phyloP scores from a whole-genome alignment of 2,888 invertebrate species.

The Cantharis flavilabris region DNA sequence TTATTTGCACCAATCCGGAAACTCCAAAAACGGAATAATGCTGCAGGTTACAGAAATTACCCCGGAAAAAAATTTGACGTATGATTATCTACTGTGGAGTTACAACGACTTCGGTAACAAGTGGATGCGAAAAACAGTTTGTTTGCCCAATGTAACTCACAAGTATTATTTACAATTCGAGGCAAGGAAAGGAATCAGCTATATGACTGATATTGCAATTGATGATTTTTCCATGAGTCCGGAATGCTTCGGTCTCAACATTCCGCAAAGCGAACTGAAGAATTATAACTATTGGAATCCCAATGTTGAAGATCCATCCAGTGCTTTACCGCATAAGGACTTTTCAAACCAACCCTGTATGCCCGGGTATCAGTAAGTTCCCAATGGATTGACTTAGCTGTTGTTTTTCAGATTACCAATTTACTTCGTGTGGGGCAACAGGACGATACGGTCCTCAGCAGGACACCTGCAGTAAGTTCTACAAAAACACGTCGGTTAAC shows the following conservation, averaged over 20 bases:
- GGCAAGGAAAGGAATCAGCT: slow-evolving; percentile 78
- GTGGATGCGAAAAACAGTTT: slow-evolving; percentile 77
- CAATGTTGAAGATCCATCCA: slow-evolving; percentile 31
- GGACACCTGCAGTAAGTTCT: slow-evolving; percentile 69
- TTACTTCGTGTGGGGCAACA: slow-evolving; percentile 75
- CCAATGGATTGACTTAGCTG: neutral
- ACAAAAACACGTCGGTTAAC: slow-evolving; percentile 65
- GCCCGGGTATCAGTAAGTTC: slow-evolving; percentile 34
- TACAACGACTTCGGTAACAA: slow-evolving; percentile 76
- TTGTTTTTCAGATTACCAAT: slow-evolving; percentile 65
- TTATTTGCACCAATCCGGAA: slow-evolving; percentile 83
- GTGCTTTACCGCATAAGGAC: slow-evolving; percentile 61
- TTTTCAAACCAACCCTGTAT: slow-evolving; percentile 72
- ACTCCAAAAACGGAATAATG: slow-evolving; percentile 77
- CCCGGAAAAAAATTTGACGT: slow-evolving; percentile 70
- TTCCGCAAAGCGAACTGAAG: slow-evolving; percentile 70
- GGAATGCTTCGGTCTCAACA: slow-evolving; percentile 84
- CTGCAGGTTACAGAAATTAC: slow-evolving; percentile 77
- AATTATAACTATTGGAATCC: slow-evolving; percentile 81
- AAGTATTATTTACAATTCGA: slow-evolving; percentile 82
- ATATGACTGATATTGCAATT: slow-evolving; percentile 81
- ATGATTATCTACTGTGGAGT: slow-evolving; percentile 72
- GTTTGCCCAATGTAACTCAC: slow-evolving; percentile 76
- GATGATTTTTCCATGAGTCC: slow-evolving; percentile 90
- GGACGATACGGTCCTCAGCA: slow-evolving; percentile 78